Conservation (phyloP, 2,797 vertebrate species). For the Poecilia gillii region DNA sequence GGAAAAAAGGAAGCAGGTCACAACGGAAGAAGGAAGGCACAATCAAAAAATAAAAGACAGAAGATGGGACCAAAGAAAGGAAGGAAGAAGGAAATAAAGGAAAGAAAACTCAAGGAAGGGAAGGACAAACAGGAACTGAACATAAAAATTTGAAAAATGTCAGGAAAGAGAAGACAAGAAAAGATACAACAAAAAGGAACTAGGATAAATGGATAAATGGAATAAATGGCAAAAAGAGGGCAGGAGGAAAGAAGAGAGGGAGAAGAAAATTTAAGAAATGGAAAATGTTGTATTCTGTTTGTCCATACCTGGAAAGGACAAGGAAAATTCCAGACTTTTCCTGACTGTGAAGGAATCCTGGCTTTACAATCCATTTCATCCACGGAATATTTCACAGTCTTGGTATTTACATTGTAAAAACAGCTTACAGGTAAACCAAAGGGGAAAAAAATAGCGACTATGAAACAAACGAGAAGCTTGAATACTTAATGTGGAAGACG, state of each 20-base stretch:
- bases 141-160: background rate
- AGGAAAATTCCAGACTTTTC: background rate
- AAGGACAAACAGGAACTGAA: background rate
- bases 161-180: background rate
- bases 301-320: background rate
- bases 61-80: background rate
- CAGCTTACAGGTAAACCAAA: background rate
- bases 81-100: background rate
- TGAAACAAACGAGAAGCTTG: background rate
- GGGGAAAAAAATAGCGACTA: background rate
- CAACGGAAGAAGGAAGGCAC: background rate
- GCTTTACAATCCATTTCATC: background rate
- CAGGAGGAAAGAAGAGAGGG: background rate
- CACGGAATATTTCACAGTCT: background rate
- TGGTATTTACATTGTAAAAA: background rate
- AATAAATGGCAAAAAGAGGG: background rate
- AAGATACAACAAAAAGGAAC: background rate
- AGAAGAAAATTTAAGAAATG: background rate
- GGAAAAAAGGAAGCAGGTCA: background rate
- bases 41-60: background rate
- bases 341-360: background rate
- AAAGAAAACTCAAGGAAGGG: background rate
- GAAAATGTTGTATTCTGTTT: background rate
- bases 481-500: background rate
- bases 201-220: no score